Conservation (phyloP, 2,113 vertebrate genomes). For the Talpa occidentalis region DNA sequence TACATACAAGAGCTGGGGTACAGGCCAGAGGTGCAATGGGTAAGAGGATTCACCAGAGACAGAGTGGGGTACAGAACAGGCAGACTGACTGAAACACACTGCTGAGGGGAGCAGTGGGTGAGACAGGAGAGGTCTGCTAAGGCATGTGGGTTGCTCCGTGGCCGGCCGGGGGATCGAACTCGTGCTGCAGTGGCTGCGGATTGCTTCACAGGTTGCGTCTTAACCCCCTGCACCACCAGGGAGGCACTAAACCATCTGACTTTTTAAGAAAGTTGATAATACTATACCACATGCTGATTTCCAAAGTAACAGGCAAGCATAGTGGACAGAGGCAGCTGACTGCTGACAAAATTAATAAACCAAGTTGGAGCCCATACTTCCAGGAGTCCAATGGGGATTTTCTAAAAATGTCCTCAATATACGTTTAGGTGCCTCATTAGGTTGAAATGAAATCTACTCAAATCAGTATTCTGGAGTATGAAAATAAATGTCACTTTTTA, state of each 20-base stretch:
- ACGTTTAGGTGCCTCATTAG: constrained; percentile 2
- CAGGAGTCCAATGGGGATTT: background rate
- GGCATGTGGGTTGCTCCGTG: too few species aligned
- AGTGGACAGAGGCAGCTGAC: background rate
- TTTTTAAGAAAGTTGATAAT: background rate
- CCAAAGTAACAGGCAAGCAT: background rate
- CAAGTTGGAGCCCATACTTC: background rate
- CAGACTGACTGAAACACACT: too few species aligned
- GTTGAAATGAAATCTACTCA: background rate
- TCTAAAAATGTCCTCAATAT: background rate
- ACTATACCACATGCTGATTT: background rate
- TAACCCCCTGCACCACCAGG: too few species aligned
- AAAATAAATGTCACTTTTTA: background rate
- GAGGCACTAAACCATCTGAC: background rate
- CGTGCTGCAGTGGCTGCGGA: too few species aligned
- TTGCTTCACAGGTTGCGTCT: too few species aligned
- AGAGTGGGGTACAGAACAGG: too few species aligned
- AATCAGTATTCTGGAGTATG: background rate
- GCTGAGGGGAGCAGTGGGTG: too few species aligned
- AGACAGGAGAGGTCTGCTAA: too few species aligned
- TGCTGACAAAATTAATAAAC: background rate
- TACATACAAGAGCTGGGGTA: too few species aligned
- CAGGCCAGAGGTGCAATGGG: too few species aligned
- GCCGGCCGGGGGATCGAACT: too few species aligned
- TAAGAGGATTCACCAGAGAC: too few species aligned